phyloP scores from a whole-genome alignment of 2,797 vertebrate genomes.

The Chelonia mydas region DNA sequence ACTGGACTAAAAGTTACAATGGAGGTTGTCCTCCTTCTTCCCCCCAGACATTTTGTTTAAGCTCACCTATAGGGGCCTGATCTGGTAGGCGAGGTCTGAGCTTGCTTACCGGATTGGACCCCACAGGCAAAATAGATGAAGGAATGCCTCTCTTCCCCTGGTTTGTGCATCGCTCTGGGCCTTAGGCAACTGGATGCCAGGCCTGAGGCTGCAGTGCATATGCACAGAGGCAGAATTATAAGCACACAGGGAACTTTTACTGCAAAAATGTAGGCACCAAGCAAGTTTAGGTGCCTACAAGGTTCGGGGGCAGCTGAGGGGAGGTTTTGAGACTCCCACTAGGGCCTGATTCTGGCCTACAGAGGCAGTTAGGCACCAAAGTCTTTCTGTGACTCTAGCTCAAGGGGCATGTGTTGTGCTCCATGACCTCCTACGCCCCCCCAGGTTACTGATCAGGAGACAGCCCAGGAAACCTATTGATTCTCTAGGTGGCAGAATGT shows the following conservation, averaged over 20 bases:
- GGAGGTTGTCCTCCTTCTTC: not conserved
- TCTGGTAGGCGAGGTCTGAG: not conserved
- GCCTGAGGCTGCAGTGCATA: not conserved
- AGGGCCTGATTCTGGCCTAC: not conserved
- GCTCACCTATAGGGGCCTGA: not conserved
- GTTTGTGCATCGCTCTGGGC: not conserved
- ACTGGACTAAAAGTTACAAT: not conserved
- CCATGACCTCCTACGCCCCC: not conserved
- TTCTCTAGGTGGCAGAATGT: slow-evolving; percentile 1
- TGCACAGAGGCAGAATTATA: not conserved
- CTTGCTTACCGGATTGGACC: not conserved
- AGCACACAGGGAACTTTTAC: too few relatives aligned
- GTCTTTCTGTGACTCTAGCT: not conserved
- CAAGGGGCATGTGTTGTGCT: not conserved
- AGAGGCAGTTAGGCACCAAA: not conserved
- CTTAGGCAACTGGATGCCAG: not conserved
- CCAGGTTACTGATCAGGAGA: slow-evolving; percentile 22
- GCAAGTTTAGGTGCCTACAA: not conserved
- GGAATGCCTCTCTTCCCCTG: not conserved
- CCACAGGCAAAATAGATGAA: not conserved
- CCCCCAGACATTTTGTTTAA: not conserved
- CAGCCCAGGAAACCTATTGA: slow-evolving; percentile 19
- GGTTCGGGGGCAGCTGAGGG: not conserved
- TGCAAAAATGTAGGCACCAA: not conserved
- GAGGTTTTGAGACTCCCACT: not conserved